phyloP scores from a whole-genome alignment of 2,113 vertebrate genomes.

The Heteronetta atricapilla region DNA sequence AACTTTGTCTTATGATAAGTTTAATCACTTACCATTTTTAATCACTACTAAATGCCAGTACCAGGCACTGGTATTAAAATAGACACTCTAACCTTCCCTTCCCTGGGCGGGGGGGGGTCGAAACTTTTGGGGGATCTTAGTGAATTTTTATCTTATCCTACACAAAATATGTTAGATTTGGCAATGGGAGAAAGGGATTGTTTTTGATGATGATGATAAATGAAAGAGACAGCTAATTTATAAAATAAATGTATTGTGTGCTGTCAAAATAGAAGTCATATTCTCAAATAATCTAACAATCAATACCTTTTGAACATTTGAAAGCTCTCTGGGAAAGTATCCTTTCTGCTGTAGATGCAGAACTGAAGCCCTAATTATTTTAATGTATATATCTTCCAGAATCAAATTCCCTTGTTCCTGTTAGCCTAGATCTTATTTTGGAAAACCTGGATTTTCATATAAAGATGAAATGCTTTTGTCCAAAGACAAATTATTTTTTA shows the following conservation, averaged over 20 bases:
- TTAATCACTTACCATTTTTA: conserved; percentile 27
- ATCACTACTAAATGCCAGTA: neutral
- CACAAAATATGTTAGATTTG: neutral
- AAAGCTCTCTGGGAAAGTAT: conserved; percentile 43
- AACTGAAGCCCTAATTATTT: neutral
- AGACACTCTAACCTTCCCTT: neutral
- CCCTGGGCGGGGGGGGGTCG: neutral
- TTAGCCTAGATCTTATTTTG: neutral
- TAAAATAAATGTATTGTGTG: neutral
- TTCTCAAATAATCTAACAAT: neutral
- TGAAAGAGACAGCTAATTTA: neutral
- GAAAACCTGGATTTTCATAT: neutral
- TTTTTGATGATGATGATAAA: neutral
- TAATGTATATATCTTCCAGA: neutral
- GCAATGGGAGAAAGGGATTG: neutral
- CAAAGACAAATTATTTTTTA: neutral
- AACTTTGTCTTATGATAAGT: conserved; percentile 2
- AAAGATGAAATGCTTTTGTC: neutral
- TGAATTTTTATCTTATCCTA: neutral
- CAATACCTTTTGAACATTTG: conserved; percentile 7
- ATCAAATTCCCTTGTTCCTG: neutral
- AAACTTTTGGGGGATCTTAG: neutral
- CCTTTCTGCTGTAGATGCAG: neutral
- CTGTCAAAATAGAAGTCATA: neutral
- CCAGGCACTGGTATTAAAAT: conserved; percentile 6